A percentile compares a stretch with the other conserved stretches of the same genome.
These are phyloP conservation scores for Aepyceros melampus DNA, from an alignment of 2,113 vertebrate genomes.

Conservation along the genomic window DNA sequence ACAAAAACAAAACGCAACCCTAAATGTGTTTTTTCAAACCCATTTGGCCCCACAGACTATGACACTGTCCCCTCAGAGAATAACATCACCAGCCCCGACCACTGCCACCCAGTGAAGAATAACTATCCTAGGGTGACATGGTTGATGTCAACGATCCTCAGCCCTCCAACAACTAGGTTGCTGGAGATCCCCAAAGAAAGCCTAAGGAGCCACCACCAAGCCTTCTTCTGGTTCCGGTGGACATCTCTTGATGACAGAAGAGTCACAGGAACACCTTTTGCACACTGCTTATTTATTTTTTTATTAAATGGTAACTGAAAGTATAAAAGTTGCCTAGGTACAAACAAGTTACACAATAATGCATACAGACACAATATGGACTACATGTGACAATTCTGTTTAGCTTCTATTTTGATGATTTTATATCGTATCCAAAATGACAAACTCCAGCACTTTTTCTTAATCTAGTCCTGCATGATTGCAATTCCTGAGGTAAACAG, in stretches of 20 bases:
- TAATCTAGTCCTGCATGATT: slow-evolving; percentile 8
- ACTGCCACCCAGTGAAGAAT: neutral
- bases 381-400: neutral
- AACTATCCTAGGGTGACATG: fast-evolving
- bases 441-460: slow-evolving; percentile 1
- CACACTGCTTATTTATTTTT: neutral
- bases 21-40: neutral
- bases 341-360: slow-evolving; percentile 14
- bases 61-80: neutral
- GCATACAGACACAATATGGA: neutral
- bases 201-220: neutral
- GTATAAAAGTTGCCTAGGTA: neutral
- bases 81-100: neutral
- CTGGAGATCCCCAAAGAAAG: neutral
- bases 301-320: slow-evolving; percentile 12
- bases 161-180: neutral
- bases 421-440: neutral
- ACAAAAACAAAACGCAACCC: neutral
- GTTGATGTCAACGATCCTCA: neutral
- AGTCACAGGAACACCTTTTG: neutral
- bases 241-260: neutral
- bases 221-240: neutral
- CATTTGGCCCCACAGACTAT: neutral
- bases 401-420: neutral
- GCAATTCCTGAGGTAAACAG: slow-evolving; percentile 45